Percentiles rank a stretch among this genome's conserved stretches.
These are phyloP conservation scores for Halotydeus destructor DNA, from an alignment of 1,140 invertebrate genomes.

Conservation along the genomic window DNA sequence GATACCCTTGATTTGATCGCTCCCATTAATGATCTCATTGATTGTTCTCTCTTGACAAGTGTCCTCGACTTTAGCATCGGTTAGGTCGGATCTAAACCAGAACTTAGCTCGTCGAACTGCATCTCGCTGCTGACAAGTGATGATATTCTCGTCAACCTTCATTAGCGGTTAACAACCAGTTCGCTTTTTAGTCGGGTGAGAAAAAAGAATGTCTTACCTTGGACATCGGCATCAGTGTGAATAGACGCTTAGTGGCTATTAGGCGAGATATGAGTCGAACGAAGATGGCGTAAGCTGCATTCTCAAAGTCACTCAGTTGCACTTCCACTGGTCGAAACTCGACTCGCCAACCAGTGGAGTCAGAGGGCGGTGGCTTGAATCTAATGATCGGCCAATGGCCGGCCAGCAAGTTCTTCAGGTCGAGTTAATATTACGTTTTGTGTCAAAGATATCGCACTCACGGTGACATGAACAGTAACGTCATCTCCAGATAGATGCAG, in stretches of 20 bases:
- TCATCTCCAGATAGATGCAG: slow-evolving; percentile 77
- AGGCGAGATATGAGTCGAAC: slow-evolving; percentile 87
- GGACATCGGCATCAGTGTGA: slow-evolving; percentile 92
- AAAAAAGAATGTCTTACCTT: slow-evolving; percentile 44
- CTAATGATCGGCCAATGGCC: slow-evolving; percentile 99
- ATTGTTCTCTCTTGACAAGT: slow-evolving; percentile 46
- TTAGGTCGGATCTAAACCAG: slow-evolving; percentile 41
- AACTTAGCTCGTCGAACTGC: slow-evolving; percentile 61
- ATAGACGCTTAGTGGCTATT: slow-evolving; percentile 85
- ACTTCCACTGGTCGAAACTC: slow-evolving; percentile 98
- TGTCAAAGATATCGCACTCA: too few relatives aligned
- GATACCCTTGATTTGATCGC: slow-evolving; percentile 74
- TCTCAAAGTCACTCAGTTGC: slow-evolving; percentile 97
- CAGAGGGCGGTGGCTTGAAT: slow-evolving; percentile 89
- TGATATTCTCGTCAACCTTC: slow-evolving; percentile 79
- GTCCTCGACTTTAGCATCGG: slow-evolving; percentile 1
- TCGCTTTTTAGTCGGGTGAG: background rate
- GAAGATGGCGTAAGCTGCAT: slow-evolving; percentile 97
- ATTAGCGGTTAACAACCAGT: background rate
- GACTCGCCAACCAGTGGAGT: slow-evolving; percentile 96
- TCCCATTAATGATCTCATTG: slow-evolving; percentile 92
- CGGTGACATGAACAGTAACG: slow-evolving; percentile 92
- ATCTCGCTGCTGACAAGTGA: slow-evolving; percentile 68
- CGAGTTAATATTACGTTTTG: too few relatives aligned
- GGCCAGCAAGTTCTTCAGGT: slow-evolving; percentile 98